phyloP scores from a whole-genome alignment of 1,140 invertebrate genomes.

The Orussus abietinus region DNA sequence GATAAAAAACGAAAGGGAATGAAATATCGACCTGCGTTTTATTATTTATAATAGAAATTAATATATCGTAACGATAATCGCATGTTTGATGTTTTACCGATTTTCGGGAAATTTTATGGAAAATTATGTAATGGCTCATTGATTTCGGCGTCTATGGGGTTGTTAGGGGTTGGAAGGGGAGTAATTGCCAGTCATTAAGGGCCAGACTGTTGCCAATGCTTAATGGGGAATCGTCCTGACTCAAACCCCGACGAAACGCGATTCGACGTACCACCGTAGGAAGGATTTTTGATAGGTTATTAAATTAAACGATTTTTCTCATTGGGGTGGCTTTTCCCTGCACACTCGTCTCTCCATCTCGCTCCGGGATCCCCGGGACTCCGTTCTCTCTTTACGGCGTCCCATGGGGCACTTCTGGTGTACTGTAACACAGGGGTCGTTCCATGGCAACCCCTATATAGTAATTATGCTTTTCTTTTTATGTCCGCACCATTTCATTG shows the following conservation, averaged over 20 bases:
- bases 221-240: neutral
- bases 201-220: slow-evolving; percentile 1
- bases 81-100: too few species aligned
- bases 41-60: too few species aligned
- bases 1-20: too few species aligned
- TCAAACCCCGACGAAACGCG: neutral
- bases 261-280: too few species aligned
- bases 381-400: slow-evolving; percentile 12
- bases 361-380: too few species aligned
- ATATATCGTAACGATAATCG: too few species aligned
- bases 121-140: too few species aligned
- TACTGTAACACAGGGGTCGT: slow-evolving; percentile 39
- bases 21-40: too few species aligned
- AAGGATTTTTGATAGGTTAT: slow-evolving; percentile 45
- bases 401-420: slow-evolving; percentile 45
- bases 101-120: too few species aligned
- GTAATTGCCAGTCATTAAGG: too few species aligned
- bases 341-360: neutral
- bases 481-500: slow-evolving; percentile 49
- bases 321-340: slow-evolving; percentile 19
- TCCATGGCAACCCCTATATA: slow-evolving; percentile 45
- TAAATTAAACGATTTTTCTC: slow-evolving; percentile 47
- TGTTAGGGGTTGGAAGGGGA: too few species aligned
- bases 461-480: slow-evolving; percentile 52
- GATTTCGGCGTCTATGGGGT: too few species aligned